Evolutionary conservation across 2,113 vertebrate genomes (phyloP), one percentile per base, ranked within the genome.

Genomic region (Myodes glareolus): DNA sequence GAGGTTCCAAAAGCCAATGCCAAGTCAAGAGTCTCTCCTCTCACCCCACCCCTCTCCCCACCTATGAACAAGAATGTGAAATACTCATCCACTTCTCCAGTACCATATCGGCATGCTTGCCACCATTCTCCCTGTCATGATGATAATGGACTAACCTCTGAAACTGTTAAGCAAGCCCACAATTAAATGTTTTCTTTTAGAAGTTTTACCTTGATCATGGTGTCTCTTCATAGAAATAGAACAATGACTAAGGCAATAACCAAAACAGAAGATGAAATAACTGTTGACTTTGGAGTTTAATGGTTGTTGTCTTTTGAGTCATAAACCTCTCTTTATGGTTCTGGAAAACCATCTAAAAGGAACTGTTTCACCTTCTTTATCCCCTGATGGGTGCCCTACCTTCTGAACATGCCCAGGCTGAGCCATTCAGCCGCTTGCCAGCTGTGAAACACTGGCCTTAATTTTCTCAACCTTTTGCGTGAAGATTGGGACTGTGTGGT

Each of bases 261-360:
- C 80, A 87, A 97, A 6, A 2, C 72, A 94, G 72, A 72, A 7
- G 76, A 75, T 73, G 29, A 95, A 94, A 61, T 67, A 72, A 50
- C 39, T 88, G 45, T 70, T 68, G 45, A 93, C 81, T 95, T 95
- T 81, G 95, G 82, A 94, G 76, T 82, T 70, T 80, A 95, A 85
- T 73, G 23, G 27, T 39, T 95, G 68, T 94, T 97, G 33, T 92
- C 47, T n/a, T 92, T 90, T 86, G 10, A 81, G n/a, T 7, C 63
- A 47, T 31, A 77, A 94, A 94, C 63, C n/a, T 67, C 63, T 52
- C 84, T 93, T 94, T 55, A 78, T 36, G 36, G 29, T 65, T 92
- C 58, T 94, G 11, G 80, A 67, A 88, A 70, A 80, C 25, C 78
- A 21, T 21, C 84, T 65, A 77, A 55, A 39, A 94, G 45, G 39